phyloP scores from a whole-genome alignment of 2,113 vertebrate species.

The Monarcha castaneiventris region DNA sequence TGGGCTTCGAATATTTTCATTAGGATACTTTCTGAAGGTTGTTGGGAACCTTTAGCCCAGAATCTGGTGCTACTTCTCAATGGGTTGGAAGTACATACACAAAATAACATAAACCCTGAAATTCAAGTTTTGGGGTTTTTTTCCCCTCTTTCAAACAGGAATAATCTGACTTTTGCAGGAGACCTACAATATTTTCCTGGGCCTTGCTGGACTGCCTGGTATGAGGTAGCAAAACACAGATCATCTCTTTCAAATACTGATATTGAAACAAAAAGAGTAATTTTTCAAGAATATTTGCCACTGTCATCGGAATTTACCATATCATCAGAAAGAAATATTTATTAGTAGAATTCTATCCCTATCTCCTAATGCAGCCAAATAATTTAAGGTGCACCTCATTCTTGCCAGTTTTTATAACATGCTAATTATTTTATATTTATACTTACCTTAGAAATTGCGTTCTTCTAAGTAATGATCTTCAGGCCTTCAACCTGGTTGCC shows the following conservation, averaged over 20 bases:
- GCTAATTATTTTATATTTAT: slow-evolving; percentile 8
- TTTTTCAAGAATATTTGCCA: neutral
- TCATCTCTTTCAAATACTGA: neutral
- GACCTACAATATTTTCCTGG: neutral
- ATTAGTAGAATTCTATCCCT: neutral
- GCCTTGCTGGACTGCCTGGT: neutral
- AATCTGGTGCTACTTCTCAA: neutral
- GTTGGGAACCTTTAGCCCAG: neutral
- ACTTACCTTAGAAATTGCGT: neutral
- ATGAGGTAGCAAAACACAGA: neutral
- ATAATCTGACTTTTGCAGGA: neutral
- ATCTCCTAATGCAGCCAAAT: neutral
- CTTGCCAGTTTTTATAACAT: neutral
- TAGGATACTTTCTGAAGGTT: neutral
- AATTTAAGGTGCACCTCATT: neutral
- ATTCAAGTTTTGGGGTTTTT: neutral
- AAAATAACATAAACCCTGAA: neutral
- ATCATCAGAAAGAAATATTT: neutral
- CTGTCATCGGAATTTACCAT: neutral
- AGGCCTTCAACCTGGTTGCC: neutral
- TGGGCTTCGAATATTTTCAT: neutral
- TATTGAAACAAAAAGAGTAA: neutral
- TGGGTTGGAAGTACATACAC: neutral
- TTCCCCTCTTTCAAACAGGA: neutral
- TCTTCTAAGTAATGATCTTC: neutral